Base-by-base conservation (phyloP, 2,888 invertebrate species). In the Melikaiella ostensackeni region DNA sequence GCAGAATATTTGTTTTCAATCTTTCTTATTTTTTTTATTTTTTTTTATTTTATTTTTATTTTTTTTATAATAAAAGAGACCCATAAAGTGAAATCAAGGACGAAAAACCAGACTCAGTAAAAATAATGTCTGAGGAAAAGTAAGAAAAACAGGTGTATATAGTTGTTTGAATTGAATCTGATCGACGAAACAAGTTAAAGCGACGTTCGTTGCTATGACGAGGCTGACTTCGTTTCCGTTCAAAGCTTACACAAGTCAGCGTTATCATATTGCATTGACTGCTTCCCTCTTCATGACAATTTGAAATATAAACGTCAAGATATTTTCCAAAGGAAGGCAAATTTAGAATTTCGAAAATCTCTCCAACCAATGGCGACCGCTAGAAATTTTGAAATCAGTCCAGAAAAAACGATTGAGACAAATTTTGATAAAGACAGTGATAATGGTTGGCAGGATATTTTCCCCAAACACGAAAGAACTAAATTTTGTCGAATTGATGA, bases 141-240 rank as follows among this genome's bases (percentile, higher is more conserved):
- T 27, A 27, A 4, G 21, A 13, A 57, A 27, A 59, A 13, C 0
- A 59, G 27, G 57, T 55, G 21, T 21, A 55, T 21, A 21, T n/a
- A 55, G 50, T n/a, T 55, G 21, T 63, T 63, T 21, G 63, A 63
- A 63, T 63, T 63, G 63, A 63, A 35, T 33, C 21, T 35, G 11
- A 70, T 70, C n/a, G 66, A 70, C 66, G 16, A 70, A 70, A 70
- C 66, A 70, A 70, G 46, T 70, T 46, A 33, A 46, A 16, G 46
- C 27, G 66, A 66, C 66, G 66, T 19, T n/a, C 66, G 66, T 70
- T 70, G 66, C 66, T 50, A 70, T 70, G 66, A 70, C 66, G 50
- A 46, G 46, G 46, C 50, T 50, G 30, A 70, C 30, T 70, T 50
- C 30, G 46, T 70, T 38, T 64, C 35, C 64, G 64, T 42, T 64